These are phyloP conservation scores for Typhlomys cinereus DNA, from an alignment of 2,113 vertebrate genomes.

Conservation along the genomic window DNA sequence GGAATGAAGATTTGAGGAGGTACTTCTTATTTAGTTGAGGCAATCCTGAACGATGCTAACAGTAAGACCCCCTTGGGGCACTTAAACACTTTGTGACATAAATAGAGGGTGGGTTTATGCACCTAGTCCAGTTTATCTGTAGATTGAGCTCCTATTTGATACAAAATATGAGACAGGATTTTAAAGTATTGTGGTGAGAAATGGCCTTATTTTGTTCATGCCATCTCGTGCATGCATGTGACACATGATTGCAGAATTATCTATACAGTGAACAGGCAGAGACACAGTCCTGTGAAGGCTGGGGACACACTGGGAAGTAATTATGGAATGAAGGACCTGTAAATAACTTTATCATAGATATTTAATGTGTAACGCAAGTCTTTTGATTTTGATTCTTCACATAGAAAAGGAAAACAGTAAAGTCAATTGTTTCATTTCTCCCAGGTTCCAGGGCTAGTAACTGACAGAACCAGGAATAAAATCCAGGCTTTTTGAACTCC, in stretches of 20 bases:
- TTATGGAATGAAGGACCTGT: not conserved
- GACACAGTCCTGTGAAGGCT: not conserved
- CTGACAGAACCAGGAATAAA: not conserved
- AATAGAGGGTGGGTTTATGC: not conserved
- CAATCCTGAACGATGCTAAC: not conserved
- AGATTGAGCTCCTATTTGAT: not conserved
- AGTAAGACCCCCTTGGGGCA: not conserved
- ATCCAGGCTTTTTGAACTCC: not conserved
- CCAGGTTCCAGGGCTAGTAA: not conserved
- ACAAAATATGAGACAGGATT: not conserved
- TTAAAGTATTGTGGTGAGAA: not conserved
- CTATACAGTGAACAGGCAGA: not conserved
- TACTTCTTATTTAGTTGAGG: not conserved
- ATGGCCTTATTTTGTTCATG: not conserved
- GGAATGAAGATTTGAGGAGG: not conserved
- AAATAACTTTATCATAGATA: not conserved
- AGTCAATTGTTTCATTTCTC: not conserved
- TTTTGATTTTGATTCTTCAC: not conserved
- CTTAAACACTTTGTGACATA: not conserved
- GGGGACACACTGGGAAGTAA: not conserved
- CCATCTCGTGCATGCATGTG: not conserved
- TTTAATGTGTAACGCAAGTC: not conserved
- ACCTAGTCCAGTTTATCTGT: not conserved
- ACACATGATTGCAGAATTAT: not conserved
- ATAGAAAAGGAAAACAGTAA: not conserved